Conservation (phyloP, 1,140 invertebrate genomes). For the Tetramorium alpestre region DNA sequence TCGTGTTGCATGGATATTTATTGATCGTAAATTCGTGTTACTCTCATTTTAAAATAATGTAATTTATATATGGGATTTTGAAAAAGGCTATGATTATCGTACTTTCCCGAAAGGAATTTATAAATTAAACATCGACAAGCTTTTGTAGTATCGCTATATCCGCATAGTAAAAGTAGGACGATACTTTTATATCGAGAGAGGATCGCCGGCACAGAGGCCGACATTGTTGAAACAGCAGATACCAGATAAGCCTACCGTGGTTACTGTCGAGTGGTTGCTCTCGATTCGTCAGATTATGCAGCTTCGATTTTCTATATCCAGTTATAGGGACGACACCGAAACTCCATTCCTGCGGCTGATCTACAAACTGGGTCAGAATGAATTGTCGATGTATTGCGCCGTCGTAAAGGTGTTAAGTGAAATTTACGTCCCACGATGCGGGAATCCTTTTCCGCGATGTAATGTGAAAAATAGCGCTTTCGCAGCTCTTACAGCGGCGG, state of each 20-base stretch:
- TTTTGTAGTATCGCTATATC: conserved; percentile 12
- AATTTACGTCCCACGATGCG: conserved; percentile 12
- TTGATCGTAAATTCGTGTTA: background rate
- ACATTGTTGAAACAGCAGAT: conserved; percentile 53
- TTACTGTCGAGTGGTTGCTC: conserved; percentile 43
- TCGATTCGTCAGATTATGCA: conserved; percentile 62
- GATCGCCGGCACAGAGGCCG: background rate
- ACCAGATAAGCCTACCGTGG: conserved; percentile 43
- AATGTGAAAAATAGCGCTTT: conserved; percentile 47
- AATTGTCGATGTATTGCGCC: conserved; percentile 26
- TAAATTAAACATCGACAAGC: conserved; percentile 22
- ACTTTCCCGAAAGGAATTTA: conserved; percentile 14
- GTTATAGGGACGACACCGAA: conserved; percentile 43
- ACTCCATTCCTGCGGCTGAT: conserved; percentile 31
- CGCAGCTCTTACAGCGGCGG: conserved; percentile 17
- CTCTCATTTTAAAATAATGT: background rate
- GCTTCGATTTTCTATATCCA: conserved; percentile 60
- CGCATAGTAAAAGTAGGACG: background rate
- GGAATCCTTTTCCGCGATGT: conserved; percentile 21
- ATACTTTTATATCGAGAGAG: conserved; percentile 41
- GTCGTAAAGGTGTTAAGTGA: conserved; percentile 17
- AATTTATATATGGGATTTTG: background rate
- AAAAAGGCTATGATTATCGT: background rate
- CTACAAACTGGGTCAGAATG: conserved; percentile 60
- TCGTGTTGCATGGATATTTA: background rate